These are phyloP conservation scores for Andrena chrysosceles DNA, from an alignment of 2,888 invertebrate genomes.

Conservation along the genomic window DNA sequence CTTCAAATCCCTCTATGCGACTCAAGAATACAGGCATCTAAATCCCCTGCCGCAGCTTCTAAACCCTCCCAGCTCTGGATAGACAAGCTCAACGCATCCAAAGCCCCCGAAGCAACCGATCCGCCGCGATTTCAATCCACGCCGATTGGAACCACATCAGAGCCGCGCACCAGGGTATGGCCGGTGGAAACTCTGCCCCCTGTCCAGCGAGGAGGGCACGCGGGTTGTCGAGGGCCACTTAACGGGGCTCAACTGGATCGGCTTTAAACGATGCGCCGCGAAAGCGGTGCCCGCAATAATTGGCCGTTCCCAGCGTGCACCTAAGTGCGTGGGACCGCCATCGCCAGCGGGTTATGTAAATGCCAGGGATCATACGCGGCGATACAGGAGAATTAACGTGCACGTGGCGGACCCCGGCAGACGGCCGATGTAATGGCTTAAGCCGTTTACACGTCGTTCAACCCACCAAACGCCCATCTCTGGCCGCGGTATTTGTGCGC, in stretches of 20 bases:
- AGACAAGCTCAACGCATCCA: constrained; percentile 4
- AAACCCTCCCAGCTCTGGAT: background rate
- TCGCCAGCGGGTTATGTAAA: constrained; percentile 74
- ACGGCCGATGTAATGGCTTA: constrained; percentile 71
- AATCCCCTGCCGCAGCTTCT: background rate
- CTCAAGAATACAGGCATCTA: background rate
- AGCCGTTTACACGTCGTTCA: constrained; percentile 72
- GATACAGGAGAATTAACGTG: constrained; percentile 77
- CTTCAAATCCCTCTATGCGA: too few species aligned
- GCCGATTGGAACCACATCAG: background rate
- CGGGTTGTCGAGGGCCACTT: background rate
- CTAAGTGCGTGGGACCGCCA: constrained; percentile 60
- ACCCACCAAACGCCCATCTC: constrained; percentile 42
- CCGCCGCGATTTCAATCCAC: constrained; percentile 25
- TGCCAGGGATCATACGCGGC: constrained; percentile 74
- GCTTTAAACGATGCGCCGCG: constrained; percentile 18
- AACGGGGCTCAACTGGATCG: constrained; percentile 7
- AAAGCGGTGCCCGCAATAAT: constrained; percentile 36
- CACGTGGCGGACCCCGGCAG: constrained; percentile 62
- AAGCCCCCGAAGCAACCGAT: background rate
- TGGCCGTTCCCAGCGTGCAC: constrained; percentile 46
- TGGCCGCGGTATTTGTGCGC: constrained; percentile 12
- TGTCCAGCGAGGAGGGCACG: background rate
- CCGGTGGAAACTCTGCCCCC: background rate
- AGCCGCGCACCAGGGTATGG: background rate